Evolutionary conservation across 2,113 vertebrate genomes (phyloP), one percentile per base, ranked within the genome.

Genomic region (Scortum barcoo): DNA sequence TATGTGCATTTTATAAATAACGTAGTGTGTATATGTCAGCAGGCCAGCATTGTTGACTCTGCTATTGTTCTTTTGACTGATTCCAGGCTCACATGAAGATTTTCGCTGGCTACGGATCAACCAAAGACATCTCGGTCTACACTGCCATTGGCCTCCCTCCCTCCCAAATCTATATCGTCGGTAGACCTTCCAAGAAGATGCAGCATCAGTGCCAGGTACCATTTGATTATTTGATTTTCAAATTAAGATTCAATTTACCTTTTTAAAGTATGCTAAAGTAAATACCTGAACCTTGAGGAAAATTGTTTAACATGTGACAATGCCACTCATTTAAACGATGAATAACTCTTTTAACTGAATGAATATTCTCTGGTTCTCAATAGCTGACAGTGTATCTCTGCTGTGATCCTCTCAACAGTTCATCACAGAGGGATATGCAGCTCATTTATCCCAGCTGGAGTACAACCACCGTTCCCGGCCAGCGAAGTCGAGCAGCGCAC

Each of bases 91-190:
- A 99, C 86, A 95, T 99, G 96, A 98, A 96, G 88, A 97, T 97
- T 80, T 96, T 97, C 0, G 97, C 97, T 0, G 98, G 98, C 0
- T 99, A 99, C 0, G 98, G 98, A 73, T 99, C 98, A 74, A 99
- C 97, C 22, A 99, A 99, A 96, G 98, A 99, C 90, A 97, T 99
- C 91, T 97, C 97, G 0, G 98, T 99, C 83, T 99, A 99, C 93
- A 97, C 94, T 86, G 89, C 97, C 89, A 96, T 99, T 87, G 97
- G 96, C 87, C 93, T 99, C 90, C 94, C 97, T 0, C 92, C 98
- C 70, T 93, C 96, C 2, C 97, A 99, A 87, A 99, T 99, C 91
- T 99, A 97, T 93, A 99, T 99, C 0, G 98, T 99, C 0, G 98
- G 98, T 28, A 94, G 98, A 63, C 96, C 98, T 53, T 97, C 97